Conservation (phyloP, 2,888 invertebrate species). For the Drosophila atripex region DNA sequence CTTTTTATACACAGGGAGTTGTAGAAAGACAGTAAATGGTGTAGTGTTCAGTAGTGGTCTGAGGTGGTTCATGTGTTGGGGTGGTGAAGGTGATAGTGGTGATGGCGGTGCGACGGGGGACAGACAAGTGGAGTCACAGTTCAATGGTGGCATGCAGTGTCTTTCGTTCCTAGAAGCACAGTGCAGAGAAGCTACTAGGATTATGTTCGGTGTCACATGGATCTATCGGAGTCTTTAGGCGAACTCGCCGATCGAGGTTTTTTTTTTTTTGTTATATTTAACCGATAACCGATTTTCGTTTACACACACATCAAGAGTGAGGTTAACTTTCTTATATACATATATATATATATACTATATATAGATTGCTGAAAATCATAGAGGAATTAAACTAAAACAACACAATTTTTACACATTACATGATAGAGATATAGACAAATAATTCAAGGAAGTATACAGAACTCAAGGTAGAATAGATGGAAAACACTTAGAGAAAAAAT, state of each 20-base stretch:
- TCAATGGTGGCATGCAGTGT: slow-evolving; percentile 58
- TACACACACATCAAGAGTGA: slow-evolving; percentile 61
- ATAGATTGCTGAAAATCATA: slow-evolving; percentile 35
- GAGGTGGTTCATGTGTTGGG: slow-evolving; percentile 29
- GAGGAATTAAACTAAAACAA: slow-evolving; percentile 36
- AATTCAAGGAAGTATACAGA: slow-evolving; percentile 46
- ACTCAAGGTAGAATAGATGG: slow-evolving; percentile 37
- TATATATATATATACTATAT: slow-evolving; percentile 43
- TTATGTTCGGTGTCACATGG: slow-evolving; percentile 13
- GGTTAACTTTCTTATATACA: slow-evolving; percentile 39
- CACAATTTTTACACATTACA: slow-evolving; percentile 53
- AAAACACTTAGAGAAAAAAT: slow-evolving; percentile 47
- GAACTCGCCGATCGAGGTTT: neutral
- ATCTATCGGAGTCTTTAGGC: slow-evolving; percentile 9
- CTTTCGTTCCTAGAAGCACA: slow-evolving; percentile 15
- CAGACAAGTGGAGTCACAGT: slow-evolving; percentile 38
- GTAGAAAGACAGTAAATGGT: slow-evolving; percentile 78
- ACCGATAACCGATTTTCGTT: slow-evolving; percentile 1
- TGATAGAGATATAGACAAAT: slow-evolving; percentile 57
- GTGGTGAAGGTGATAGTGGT: slow-evolving; percentile 33
- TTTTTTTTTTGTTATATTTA: slow-evolving; percentile 4
- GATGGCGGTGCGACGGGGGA: slow-evolving; percentile 44
- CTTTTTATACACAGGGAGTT: slow-evolving; percentile 81
- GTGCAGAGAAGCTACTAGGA: slow-evolving; percentile 24
- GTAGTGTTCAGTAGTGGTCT: slow-evolving; percentile 48